Evolutionary conservation across 2,113 vertebrate genomes (phyloP), one percentile per base, ranked within the genome.

Genomic region (Lamprotornis superbus): DNA sequence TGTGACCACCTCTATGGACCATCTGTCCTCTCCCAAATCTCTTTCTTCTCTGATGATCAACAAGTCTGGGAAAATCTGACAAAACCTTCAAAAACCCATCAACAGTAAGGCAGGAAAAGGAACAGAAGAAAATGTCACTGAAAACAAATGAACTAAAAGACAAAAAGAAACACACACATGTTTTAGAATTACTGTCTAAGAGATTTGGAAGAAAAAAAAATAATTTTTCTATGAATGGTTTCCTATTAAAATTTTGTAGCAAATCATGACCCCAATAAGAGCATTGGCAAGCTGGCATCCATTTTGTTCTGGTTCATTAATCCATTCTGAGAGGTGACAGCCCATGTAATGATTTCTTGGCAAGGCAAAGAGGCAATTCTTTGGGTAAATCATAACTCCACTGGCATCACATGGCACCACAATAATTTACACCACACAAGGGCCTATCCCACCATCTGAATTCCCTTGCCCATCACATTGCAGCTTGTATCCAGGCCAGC

Each of bases 261-360:
- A 64, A 95, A 71, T 56, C 49, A 46, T 79, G 69, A 87, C 64
- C 77, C 46, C 14, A 71, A 20, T 79, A 92, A 93, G 60, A 89
- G 20, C 65, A 67, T 7, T 92, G 76, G 30, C 89, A 94, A 70
- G 35, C 28, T 71, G 40, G 65, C 74, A 82, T 82, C 65, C 68
- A 21, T 75, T 91, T 84, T 71, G 40, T 37, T 89, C 93, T 82
- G n/a, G 57, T 91, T 93, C 70, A 64, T 84, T 60, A 87, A 89
- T 89, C 73, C 71, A 56, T 71, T 93, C 39, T 60, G 64, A 89
- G 76, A 87, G 22, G 60, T 84, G 83, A 94, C 80, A 92, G 60
- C 60, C 76, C 68, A 59, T 67, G 74, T 74, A 49, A 12, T 81
- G 71, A 78, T 77, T 89, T 74, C 86, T 88, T 95, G 95, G 83